Evolutionary conservation across 1,140 invertebrate species (phyloP), one percentile per base, ranked within the genome.

Genomic region (Drosophila kepulauana): DNA sequence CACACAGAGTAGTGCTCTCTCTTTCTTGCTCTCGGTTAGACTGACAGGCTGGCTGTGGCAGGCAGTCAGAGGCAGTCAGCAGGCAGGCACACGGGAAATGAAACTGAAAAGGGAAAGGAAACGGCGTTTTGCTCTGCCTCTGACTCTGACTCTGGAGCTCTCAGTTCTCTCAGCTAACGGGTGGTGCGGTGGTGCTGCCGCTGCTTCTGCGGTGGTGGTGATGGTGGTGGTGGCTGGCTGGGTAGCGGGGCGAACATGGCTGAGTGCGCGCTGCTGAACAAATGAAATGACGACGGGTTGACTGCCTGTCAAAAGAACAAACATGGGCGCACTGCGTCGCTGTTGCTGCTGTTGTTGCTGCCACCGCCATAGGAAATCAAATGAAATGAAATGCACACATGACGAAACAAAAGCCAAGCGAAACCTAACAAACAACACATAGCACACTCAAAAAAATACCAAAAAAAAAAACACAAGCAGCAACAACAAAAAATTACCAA

Each of bases 201-300:
- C 35, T 38, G 35, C 35, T 57, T 58, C 49, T 59, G 73, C 52
- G 49, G 38, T 41, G 56, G 25, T 30, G 41, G 11, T 63, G 66
- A 57, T 67, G 75, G 78, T 51, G 16, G 16, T 20, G 20, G 3
- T 3, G 3, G 20, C 3, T 25, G 20, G 20, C 20, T 25, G 70
- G 81, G 66, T 75, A 56, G 85, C 72, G 67, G 85, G 73, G 68
- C 71, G 78, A 73, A 75, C 78, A 88, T 88, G 84, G 84, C 81
- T 89, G 88, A 82, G 84, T 88, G 88, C 91, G 89, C 85, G 86
- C 85, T 89, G 79, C 76, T 88, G 82, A 91, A 91, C 87, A 91
- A 92, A 89, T 91, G 91, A 91, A 92, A 92, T 91, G 91, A 92
- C 91, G 91, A 92, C 91, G 91, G 91, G 90, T 92, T 92, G 91